These are phyloP conservation scores for Poecile montanus DNA, from an alignment of 2,797 vertebrate species.

Conservation along the genomic window DNA sequence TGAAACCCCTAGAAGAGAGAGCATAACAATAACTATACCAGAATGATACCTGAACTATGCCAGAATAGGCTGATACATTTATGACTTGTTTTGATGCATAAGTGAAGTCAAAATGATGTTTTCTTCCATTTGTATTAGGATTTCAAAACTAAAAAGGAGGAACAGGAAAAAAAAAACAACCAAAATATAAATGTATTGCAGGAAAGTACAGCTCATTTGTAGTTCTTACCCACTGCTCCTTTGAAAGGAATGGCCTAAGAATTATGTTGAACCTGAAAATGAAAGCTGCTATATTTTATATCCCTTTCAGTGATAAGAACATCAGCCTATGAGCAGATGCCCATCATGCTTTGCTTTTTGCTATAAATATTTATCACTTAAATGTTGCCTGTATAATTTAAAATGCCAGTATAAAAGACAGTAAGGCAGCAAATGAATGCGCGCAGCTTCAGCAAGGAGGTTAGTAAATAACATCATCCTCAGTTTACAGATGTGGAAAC, in stretches of 20 bases:
- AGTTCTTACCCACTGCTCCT: neutral
- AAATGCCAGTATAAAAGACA: neutral
- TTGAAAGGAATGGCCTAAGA: neutral
- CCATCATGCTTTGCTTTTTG: constrained; percentile 7
- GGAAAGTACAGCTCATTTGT: neutral
- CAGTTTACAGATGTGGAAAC: neutral
- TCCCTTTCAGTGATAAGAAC: neutral
- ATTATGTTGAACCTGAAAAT: neutral
- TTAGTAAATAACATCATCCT: neutral
- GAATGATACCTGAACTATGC: neutral
- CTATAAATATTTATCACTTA: constrained; percentile 36
- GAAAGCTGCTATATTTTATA: neutral
- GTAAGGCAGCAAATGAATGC: neutral
- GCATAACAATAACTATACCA: neutral
- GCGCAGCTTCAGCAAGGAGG: neutral
- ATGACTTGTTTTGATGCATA: neutral
- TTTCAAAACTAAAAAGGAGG: neutral
- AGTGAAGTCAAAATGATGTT: neutral
- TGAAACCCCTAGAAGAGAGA: neutral
- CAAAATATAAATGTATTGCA: neutral
- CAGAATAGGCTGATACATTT: neutral
- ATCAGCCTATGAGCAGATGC: neutral
- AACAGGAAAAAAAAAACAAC: fast-evolving
- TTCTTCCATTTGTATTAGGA: neutral
- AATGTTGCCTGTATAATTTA: constrained; percentile 35